Percentiles rank a stretch among this genome's conserved stretches.
These are phyloP conservation scores for Plestiodon gilberti DNA, from an alignment of 2,113 vertebrate genomes.

Conservation along the genomic window DNA sequence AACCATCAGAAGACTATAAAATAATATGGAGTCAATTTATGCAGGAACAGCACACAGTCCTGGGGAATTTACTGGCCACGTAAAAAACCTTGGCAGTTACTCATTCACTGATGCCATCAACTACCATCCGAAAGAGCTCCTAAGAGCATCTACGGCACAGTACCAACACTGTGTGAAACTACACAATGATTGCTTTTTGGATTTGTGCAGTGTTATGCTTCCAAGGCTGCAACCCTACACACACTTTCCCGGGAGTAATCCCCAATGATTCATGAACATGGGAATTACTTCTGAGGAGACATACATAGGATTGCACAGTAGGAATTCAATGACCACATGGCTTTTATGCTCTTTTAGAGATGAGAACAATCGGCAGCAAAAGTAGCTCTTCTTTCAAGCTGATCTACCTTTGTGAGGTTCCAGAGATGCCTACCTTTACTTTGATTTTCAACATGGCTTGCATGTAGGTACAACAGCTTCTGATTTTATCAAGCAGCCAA, in stretches of 20 bases:
- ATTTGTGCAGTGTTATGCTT: not conserved
- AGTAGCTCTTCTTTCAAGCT: not conserved
- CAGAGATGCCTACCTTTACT: not conserved
- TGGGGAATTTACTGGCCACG: not conserved
- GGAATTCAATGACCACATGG: not conserved
- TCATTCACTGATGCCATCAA: not conserved
- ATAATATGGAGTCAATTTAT: not conserved
- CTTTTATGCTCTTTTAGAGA: not conserved
- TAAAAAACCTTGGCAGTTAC: not conserved
- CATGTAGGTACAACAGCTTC: not conserved
- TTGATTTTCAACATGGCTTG: not conserved
- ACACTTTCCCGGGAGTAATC: no score
- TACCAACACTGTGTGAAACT: not conserved
- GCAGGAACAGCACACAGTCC: not conserved
- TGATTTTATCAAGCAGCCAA: not conserved
- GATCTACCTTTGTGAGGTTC: not conserved
- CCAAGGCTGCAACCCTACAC: not conserved
- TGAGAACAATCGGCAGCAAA: not conserved
- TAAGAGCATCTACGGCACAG: not conserved
- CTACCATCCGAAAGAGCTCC: not conserved
- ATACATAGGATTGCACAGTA: no score
- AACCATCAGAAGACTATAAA: not conserved
- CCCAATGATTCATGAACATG: no score
- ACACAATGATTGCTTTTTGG: not conserved
- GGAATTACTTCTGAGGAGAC: no score